Evolutionary conservation across 2,113 vertebrate genomes (phyloP).

Genomic region (Neolamprologus sp.): DNA sequence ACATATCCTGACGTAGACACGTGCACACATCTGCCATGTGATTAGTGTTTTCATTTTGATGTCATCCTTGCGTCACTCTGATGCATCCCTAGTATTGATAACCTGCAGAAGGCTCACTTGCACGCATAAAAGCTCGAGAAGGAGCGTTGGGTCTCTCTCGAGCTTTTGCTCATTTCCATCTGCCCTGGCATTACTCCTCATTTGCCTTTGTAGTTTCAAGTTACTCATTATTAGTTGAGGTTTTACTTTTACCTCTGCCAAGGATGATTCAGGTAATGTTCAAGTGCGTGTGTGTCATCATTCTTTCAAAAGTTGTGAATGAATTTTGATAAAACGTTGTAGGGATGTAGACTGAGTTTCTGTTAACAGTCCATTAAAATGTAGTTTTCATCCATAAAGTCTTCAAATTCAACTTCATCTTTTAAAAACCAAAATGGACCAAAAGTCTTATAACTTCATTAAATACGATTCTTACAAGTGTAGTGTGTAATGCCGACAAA

Average conservation of each 20-base stretch:
- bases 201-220: background rate
- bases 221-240: background rate
- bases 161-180: background rate
- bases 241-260: background rate
- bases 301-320: background rate
- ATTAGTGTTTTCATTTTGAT: background rate
- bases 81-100: background rate
- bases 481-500: background rate
- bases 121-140: background rate
- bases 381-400: background rate
- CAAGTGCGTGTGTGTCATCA: background rate
- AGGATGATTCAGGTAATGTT: background rate
- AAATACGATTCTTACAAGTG: background rate
- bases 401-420: background rate
- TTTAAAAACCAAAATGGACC: background rate
- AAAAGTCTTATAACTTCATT: background rate
- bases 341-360: background rate
- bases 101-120: background rate
- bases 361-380: background rate
- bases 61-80: background rate
- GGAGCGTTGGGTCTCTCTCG: background rate
- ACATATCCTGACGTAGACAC: background rate
- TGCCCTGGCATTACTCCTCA: background rate
- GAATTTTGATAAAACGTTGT: background rate
- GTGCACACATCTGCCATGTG: background rate